Evolutionary conservation across 2,888 invertebrate genomes (phyloP).

Genomic region (Monoplex corrugatus): DNA sequence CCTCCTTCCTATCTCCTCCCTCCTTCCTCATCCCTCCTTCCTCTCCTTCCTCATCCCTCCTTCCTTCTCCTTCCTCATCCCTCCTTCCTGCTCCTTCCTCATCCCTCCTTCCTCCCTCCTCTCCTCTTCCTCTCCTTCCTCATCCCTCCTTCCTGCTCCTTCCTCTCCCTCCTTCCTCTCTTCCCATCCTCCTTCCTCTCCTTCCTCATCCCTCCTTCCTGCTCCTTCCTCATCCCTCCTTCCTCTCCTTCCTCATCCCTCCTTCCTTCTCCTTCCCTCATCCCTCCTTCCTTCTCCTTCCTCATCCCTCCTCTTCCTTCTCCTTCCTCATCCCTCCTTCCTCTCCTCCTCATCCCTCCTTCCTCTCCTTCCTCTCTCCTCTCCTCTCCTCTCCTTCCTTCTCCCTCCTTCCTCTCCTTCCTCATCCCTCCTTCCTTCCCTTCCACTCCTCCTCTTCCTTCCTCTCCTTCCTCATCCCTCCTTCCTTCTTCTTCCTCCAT

Average conservation of each 20-base stretch:
- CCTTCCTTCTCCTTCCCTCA: background rate
- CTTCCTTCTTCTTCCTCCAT: background rate
- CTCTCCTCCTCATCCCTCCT: background rate
- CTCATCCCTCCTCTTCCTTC: background rate
- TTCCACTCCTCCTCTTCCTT: background rate
- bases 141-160: background rate
- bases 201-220: background rate
- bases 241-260: background rate
- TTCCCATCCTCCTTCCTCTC: background rate
- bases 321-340: background rate
- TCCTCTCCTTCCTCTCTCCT: background rate
- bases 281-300: background rate
- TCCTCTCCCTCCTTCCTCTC: background rate
- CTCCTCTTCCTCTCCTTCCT: background rate
- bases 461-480: background rate
- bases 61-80: background rate
- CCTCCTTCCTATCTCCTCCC: background rate
- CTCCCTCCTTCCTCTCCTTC: background rate
- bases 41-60: background rate
- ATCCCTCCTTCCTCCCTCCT: background rate
- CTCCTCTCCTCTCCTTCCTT: background rate
- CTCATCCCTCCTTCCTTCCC: too few species aligned
- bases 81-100: background rate
- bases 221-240: background rate
- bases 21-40: background rate